A percentile compares a stretch with the other conserved stretches of the same genome.
Evolutionary conservation across 2,113 vertebrate species (phyloP).

Genomic region (Oreochromis tanganicae): DNA sequence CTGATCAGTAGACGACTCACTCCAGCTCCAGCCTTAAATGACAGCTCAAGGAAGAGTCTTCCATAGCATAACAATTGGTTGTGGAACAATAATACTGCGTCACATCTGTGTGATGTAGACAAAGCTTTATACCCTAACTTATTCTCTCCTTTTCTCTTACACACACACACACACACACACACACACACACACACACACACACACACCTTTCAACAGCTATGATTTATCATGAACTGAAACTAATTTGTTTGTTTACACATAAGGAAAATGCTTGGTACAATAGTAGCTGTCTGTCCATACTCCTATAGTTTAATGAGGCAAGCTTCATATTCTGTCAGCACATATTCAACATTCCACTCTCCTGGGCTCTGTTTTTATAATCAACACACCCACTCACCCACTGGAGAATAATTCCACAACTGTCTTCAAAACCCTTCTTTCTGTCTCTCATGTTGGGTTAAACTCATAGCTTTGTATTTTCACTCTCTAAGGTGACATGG

Average conservation of each 20-base stretch:
- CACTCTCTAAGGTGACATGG: background rate
- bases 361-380: conserved; percentile 19
- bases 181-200: background rate
- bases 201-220: background rate
- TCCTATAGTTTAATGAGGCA: conserved; percentile 32
- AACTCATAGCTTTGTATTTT: background rate
- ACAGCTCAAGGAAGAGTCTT: background rate
- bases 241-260: conserved; percentile 22
- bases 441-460: background rate
- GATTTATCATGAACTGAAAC: background rate
- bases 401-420: conserved; percentile 2
- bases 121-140: background rate
- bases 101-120: background rate
- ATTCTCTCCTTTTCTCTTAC: background rate
- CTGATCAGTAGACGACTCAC: background rate
- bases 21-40: no score
- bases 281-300: background rate
- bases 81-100: background rate
- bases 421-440: background rate
- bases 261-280: conserved; percentile 2
- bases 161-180: background rate
- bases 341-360: background rate
- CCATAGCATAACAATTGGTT: background rate
- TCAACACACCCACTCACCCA: conserved; percentile 26
- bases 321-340: conserved; percentile 1